These are phyloP conservation scores for Eleutherodactylus coqui DNA, from an alignment of 2,797 vertebrate species.

Conservation along the genomic window DNA sequence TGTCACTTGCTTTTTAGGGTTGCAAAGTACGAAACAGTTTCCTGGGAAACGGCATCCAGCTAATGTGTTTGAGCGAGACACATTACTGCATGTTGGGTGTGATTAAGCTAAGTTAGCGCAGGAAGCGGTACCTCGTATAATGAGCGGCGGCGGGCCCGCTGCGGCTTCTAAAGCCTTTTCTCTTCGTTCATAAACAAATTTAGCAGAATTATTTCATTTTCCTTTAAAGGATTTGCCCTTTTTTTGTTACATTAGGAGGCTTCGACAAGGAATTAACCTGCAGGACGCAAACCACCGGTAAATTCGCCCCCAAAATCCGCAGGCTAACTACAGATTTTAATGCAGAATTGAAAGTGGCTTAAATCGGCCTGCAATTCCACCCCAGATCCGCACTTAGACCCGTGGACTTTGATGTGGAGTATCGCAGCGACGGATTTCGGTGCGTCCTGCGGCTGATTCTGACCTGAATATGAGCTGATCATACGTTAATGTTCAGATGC, in stretches of 20 bases:
- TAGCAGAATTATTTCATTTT: slow-evolving; percentile 17
- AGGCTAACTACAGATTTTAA: no score
- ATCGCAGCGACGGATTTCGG: no score
- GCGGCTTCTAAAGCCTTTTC: not conserved
- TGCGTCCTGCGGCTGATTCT: no score
- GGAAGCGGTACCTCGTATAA: slow-evolving; percentile 10
- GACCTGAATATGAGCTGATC: not conserved
- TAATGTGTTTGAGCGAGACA: slow-evolving; percentile 50
- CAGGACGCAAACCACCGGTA: no score
- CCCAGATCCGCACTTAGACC: no score
- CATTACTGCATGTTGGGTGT: slow-evolving; percentile 33
- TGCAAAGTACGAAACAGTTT: slow-evolving; percentile 50
- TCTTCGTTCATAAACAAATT: slow-evolving; percentile 23
- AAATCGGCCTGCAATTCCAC: no score
- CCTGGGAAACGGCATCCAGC: slow-evolving; percentile 55
- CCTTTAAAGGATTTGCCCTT: not conserved
- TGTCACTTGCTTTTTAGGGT: slow-evolving; percentile 39
- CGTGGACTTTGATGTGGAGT: no score
- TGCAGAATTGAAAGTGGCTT: no score
- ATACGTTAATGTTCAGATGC: not conserved
- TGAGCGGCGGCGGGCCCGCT: slow-evolving; percentile 17
- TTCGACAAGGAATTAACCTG: no score
- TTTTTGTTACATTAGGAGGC: no score
- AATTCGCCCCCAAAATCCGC: no score
- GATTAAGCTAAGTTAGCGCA: slow-evolving; percentile 44